Conservation (phyloP, 2,797 vertebrate species). For the Nothura maculosa region DNA sequence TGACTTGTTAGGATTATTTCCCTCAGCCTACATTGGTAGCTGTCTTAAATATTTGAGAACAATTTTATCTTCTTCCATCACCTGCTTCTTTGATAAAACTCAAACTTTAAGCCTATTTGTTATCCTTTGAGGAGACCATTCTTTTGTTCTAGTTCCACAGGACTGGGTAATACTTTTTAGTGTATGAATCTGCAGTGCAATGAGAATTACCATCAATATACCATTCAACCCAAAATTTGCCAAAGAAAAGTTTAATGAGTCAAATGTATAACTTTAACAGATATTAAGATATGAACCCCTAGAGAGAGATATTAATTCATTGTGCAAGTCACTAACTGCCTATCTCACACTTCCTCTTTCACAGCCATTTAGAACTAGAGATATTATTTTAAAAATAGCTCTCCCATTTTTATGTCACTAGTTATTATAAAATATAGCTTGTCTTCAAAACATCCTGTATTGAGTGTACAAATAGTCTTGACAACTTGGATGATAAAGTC, state of each 20-base stretch:
- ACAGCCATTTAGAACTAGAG: background rate
- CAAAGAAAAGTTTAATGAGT: too few species aligned
- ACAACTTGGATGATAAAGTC: background rate
- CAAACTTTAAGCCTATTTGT: background rate
- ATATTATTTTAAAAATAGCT: background rate
- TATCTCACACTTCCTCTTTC: background rate
- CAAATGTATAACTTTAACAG: background rate
- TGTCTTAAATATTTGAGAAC: background rate
- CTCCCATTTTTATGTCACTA: background rate
- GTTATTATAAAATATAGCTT: background rate
- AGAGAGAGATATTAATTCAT: background rate
- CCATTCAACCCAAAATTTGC: background rate
- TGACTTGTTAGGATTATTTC: background rate
- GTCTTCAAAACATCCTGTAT: background rate
- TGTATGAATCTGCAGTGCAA: background rate
- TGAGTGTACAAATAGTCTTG: background rate
- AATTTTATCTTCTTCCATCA: background rate
- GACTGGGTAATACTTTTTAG: too few species aligned
- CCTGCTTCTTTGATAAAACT: background rate
- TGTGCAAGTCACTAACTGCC: background rate
- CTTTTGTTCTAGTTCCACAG: background rate
- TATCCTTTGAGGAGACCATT: background rate
- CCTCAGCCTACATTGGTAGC: background rate
- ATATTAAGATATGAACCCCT: background rate
- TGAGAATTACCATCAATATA: too few species aligned